These are phyloP conservation scores for Orchesella flavescens DNA, from an alignment of 2,888 invertebrate genomes.

Conservation along the genomic window DNA sequence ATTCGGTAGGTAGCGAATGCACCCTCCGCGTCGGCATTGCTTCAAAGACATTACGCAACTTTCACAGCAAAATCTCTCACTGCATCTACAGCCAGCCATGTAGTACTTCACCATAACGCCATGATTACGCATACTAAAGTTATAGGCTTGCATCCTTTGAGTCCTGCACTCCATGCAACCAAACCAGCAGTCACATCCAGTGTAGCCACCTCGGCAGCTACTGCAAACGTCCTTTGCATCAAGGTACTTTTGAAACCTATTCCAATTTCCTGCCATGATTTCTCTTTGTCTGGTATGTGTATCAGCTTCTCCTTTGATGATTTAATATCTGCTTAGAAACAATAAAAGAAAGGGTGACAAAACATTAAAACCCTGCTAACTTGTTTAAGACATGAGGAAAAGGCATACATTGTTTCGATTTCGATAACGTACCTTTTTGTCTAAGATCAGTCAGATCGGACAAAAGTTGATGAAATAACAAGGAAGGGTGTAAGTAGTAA, in stretches of 20 bases:
- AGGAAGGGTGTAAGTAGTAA: no score
- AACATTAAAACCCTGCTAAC: not conserved
- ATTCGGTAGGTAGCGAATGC: constrained; percentile 15
- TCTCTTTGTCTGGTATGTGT: not conserved
- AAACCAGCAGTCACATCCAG: constrained; percentile 22
- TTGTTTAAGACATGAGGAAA: not conserved
- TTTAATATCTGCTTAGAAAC: not conserved
- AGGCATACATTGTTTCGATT: not conserved
- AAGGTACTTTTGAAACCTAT: not conserved
- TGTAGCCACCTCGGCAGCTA: constrained; percentile 43
- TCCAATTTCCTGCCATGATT: not conserved
- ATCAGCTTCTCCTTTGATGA: not conserved
- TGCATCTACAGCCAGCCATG: constrained; percentile 3
- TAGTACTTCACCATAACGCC: no score
- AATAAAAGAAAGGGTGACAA: not conserved
- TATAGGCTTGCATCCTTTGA: not conserved
- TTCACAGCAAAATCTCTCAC: not conserved
- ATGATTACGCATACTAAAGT: no score
- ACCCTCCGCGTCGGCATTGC: constrained; percentile 40
- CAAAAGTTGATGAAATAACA: not conserved
- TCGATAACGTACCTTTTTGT: not conserved
- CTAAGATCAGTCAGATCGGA: not conserved
- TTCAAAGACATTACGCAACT: constrained; percentile 34
- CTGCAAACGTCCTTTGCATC: not conserved
- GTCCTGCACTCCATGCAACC: constrained; percentile 39